These are phyloP conservation scores for Helicoverpa assulta DNA, from an alignment of 2,888 invertebrate species.

Conservation along the genomic window DNA sequence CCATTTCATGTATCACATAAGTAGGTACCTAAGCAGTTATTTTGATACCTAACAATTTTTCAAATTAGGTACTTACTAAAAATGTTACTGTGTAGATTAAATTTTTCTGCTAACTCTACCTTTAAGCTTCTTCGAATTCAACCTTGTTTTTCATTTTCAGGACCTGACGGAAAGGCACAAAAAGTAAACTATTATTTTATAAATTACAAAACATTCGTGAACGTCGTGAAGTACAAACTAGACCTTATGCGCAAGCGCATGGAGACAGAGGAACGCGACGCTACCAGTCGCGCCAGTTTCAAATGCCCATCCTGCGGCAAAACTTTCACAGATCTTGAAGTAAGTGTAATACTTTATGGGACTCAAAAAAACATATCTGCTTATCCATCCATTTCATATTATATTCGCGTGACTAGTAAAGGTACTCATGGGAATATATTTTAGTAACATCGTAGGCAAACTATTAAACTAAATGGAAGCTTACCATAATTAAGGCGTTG, in stretches of 20 bases:
- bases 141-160: slow-evolving; percentile 65
- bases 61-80: too few relatives aligned
- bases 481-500: too few relatives aligned
- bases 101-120: not conserved
- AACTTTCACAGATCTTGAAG: slow-evolving; percentile 98
- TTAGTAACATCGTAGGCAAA: too few relatives aligned
- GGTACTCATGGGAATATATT: too few relatives aligned
- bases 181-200: slow-evolving; percentile 99
- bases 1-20: not conserved
- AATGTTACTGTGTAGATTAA: not conserved
- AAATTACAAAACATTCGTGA: slow-evolving; percentile 99
- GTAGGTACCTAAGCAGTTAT: not conserved
- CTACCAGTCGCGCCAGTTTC: slow-evolving; percentile 98
- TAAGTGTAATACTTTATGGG: slow-evolving; percentile 70
- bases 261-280: slow-evolving; percentile 98
- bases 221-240: slow-evolving; percentile 99
- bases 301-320: slow-evolving; percentile 97
- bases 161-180: slow-evolving; percentile 97
- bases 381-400: not conserved
- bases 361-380: not conserved
- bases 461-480: too few relatives aligned
- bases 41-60: too few relatives aligned
- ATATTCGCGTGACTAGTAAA: too few relatives aligned
- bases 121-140: not conserved
- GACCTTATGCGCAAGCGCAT: slow-evolving; percentile 98